Evolutionary conservation across 2,797 vertebrate species (phyloP).

Genomic region (Rhabdophis nuchalis): DNA sequence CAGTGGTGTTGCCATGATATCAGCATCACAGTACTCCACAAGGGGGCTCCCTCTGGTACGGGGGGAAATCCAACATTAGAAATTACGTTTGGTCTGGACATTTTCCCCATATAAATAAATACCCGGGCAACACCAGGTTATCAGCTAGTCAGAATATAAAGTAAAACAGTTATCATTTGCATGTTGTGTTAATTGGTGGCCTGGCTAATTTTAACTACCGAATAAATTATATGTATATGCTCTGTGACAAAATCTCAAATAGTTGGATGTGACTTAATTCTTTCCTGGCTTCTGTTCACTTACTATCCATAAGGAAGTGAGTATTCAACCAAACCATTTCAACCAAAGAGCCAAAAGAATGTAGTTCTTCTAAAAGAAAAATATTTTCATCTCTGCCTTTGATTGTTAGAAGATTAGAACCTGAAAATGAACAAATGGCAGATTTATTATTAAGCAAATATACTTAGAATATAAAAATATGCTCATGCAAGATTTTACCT

Average conservation of each 20-base stretch:
- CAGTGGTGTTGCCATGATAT: too few species aligned
- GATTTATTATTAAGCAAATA: constrained; percentile 16
- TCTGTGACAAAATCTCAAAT: background rate
- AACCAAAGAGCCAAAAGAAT: constrained; percentile 71
- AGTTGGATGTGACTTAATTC: background rate
- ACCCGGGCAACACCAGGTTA: too few species aligned
- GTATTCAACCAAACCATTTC: constrained; percentile 85
- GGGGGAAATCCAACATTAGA: too few species aligned
- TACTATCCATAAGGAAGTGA: constrained; percentile 78
- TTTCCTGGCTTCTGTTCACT: constrained; percentile 59
- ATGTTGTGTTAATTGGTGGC: background rate
- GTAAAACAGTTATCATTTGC: background rate
- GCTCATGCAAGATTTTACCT: background rate
- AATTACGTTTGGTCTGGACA: too few species aligned
- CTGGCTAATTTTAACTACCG: background rate
- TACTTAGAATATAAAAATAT: constrained; percentile 14
- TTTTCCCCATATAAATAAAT: too few species aligned
- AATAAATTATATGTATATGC: background rate
- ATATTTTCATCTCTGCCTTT: constrained; percentile 81
- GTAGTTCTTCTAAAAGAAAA: constrained; percentile 84
- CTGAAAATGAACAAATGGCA: constrained; percentile 68
- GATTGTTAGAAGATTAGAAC: constrained; percentile 84
- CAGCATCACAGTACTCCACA: too few species aligned
- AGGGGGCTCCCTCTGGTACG: too few species aligned
- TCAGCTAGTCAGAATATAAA: background rate